These are phyloP conservation scores for Clavelina lepadiformis DNA, from an alignment of 23 tunicate genomes.

Conservation along the genomic window DNA sequence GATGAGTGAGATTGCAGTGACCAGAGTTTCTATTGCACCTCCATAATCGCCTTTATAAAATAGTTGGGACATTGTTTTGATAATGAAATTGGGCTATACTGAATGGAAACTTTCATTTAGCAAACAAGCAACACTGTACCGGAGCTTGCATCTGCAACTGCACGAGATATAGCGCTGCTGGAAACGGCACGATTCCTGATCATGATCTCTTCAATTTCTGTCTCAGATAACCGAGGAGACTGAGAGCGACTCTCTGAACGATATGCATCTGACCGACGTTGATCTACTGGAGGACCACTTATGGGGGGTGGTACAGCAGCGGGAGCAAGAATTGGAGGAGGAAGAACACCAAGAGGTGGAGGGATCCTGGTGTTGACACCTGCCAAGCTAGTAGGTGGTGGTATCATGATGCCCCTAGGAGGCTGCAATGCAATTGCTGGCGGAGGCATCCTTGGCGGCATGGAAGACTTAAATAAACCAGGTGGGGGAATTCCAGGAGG, in stretches of 20 bases:
- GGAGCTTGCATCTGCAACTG: constrained; percentile 92
- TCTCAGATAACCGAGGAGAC: constrained; percentile 62
- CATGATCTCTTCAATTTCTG: constrained; percentile 88
- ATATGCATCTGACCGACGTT: constrained; percentile 22
- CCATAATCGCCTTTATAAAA: constrained; percentile 61
- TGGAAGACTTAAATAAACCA: constrained; percentile 18
- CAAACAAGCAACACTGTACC: constrained; percentile 22
- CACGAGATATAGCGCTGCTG: constrained; percentile 91
- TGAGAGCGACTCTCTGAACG: constrained; percentile 49
- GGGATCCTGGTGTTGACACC: constrained; percentile 43
- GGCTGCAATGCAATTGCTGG: constrained; percentile 22
- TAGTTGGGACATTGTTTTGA: neutral
- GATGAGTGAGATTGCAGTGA: constrained; percentile 87
- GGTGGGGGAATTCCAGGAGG: constrained; percentile 86
- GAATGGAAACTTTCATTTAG: too few species aligned
- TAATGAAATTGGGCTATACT: neutral
- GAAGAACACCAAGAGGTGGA: constrained; percentile 63
- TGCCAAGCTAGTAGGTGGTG: constrained; percentile 38
- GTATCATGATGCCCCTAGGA: constrained; percentile 14
- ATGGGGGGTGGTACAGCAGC: constrained; percentile 11
- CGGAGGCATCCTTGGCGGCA: constrained; percentile 52
- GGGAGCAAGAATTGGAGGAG: constrained; percentile 45
- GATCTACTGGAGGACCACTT: constrained; percentile 17
- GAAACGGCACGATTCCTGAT: constrained; percentile 85
- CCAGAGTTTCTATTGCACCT: constrained; percentile 88